Evolutionary conservation across 2,113 vertebrate genomes (phyloP).

Genomic region (Anhinga rufa): DNA sequence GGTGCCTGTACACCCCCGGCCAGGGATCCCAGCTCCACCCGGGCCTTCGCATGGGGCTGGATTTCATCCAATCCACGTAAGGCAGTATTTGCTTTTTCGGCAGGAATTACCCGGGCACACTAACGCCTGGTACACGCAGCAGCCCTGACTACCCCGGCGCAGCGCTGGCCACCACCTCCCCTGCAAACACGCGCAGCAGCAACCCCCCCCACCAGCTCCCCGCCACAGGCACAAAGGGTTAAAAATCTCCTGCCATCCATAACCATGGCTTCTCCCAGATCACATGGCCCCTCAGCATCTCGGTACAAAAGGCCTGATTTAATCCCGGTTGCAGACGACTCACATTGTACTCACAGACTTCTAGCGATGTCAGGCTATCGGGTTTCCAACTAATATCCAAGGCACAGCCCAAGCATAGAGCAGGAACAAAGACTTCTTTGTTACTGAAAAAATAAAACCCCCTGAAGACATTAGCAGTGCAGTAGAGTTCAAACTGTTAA

Average conservation of each 20-base stretch:
- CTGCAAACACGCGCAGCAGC: not conserved
- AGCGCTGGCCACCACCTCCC: not conserved
- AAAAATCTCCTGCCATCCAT: not conserved
- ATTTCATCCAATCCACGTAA: not conserved
- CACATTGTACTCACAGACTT: constrained; percentile 28
- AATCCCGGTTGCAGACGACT: constrained; percentile 40
- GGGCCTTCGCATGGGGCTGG: not conserved
- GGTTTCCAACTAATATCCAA: constrained; percentile 66
- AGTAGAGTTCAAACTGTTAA: constrained; percentile 51
- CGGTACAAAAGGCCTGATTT: constrained; percentile 56
- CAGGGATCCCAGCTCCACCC: not conserved
- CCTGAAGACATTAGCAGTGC: constrained; percentile 64
- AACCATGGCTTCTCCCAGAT: not conserved
- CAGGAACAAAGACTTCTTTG: constrained; percentile 70
- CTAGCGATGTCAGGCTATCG: constrained; percentile 41
- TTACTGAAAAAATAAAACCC: constrained; percentile 26
- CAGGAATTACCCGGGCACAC: not conserved
- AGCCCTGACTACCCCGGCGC: not conserved
- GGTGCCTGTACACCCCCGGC: fast-evolving
- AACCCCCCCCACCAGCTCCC: not conserved
- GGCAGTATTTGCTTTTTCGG: not conserved
- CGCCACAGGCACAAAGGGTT: not conserved
- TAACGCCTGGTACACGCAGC: fast-evolving
- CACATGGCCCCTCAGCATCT: constrained; percentile 11
- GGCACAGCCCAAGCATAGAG: constrained; percentile 32